phyloP scores from a whole-genome alignment of 2,888 invertebrate genomes.

The Cataglyphis rosenhaueri region DNA sequence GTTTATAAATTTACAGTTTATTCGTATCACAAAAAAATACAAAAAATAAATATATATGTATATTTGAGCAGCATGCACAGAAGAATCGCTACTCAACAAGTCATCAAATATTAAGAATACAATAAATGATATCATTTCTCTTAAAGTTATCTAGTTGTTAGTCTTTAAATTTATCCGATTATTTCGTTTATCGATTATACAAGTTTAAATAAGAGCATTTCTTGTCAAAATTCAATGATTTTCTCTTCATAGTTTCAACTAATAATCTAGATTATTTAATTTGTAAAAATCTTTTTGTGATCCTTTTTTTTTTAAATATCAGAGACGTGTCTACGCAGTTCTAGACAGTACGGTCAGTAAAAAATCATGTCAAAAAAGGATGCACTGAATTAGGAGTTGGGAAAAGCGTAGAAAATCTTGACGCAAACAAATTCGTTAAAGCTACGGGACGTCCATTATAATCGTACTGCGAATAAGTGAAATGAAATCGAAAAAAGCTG shows the following conservation, averaged over 20 bases:
- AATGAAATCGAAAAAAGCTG: neutral
- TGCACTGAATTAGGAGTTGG: neutral
- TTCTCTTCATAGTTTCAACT: neutral
- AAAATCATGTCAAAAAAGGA: neutral
- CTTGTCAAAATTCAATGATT: neutral
- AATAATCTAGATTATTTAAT: neutral
- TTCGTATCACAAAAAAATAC: neutral
- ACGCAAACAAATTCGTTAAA: conserved; percentile 24
- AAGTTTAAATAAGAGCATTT: neutral
- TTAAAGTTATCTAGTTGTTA: neutral
- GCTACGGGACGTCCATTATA: neutral
- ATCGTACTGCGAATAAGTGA: neutral
- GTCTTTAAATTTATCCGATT: neutral
- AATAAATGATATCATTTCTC: neutral
- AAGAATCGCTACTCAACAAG: neutral
- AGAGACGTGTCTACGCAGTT: no score
- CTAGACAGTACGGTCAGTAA: no score
- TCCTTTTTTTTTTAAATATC: neutral
- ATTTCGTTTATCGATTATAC: neutral
- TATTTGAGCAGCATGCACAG: neutral
- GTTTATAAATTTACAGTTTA: neutral
- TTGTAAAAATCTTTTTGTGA: neutral
- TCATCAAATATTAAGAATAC: neutral
- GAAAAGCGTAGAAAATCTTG: neutral
- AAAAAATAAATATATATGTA: neutral